Conservation (phyloP, 2,797 vertebrate genomes). For the Sylvia borin region DNA sequence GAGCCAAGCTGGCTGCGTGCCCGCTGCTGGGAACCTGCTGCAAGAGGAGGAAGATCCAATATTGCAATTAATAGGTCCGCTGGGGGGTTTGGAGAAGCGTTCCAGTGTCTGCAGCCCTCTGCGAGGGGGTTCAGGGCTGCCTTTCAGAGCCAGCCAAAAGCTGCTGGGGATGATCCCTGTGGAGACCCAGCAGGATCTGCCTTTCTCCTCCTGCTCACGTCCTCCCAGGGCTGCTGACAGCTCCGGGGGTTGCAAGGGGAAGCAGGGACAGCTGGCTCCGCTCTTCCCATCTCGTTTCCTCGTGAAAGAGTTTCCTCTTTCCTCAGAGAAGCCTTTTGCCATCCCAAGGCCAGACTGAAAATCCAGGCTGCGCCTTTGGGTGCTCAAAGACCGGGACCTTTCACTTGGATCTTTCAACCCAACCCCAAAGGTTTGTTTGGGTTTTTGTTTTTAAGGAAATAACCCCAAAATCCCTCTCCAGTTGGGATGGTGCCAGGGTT, state of each 20-base stretch:
- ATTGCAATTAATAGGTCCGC: background rate
- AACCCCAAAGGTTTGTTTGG: background rate
- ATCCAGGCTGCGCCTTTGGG: background rate
- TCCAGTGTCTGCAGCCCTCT: background rate
- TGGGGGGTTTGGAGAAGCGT: background rate
- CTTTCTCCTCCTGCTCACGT: background rate
- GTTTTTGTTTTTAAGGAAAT: background rate
- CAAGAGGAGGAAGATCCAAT: background rate
- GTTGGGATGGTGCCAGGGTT: background rate
- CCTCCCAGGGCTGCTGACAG: background rate
- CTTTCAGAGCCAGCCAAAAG: background rate
- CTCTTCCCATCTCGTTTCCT: background rate
- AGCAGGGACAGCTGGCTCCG: background rate
- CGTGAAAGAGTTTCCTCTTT: too few species aligned
- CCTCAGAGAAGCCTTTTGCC: background rate
- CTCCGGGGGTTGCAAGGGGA: background rate
- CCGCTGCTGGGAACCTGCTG: constrained; percentile 37
- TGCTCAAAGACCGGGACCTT: background rate
- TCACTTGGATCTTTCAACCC: background rate
- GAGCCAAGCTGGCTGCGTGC: constrained; percentile 14
- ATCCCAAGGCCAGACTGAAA: fast-evolving
- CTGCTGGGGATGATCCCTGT: background rate
- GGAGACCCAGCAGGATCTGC: background rate
- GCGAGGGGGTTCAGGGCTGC: background rate
- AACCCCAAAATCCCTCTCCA: background rate